phyloP scores from a whole-genome alignment of 2,113 vertebrate genomes.

The Gobius niger region DNA sequence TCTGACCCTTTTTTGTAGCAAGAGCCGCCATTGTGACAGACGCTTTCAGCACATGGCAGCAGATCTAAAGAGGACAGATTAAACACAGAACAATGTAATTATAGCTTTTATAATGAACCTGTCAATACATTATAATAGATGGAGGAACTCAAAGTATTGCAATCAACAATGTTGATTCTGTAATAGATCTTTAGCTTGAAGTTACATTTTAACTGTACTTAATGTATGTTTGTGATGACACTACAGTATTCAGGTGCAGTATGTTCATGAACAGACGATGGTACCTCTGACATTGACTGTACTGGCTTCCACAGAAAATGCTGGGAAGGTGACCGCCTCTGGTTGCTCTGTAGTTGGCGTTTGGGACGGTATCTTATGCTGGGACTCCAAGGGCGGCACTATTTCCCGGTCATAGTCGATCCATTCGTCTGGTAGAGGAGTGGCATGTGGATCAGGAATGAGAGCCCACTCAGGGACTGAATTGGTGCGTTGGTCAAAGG shows the following conservation, averaged over 20 bases:
- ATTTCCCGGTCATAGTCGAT: conserved; percentile 33
- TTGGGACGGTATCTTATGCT: conserved; percentile 5
- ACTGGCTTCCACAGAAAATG: conserved; percentile 37
- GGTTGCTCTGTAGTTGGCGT: conserved; percentile 35
- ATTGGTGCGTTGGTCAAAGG: conserved; percentile 24
- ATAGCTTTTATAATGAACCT: background rate
- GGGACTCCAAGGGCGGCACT: conserved; percentile 19
- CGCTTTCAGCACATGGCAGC: conserved; percentile 75
- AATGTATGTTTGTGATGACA: too few species aligned
- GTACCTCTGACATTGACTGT: conserved; percentile 62
- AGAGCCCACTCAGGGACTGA: conserved; percentile 36
- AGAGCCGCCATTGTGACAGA: conserved; percentile 86
- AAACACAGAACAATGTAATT: background rate
- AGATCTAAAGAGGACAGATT: conserved; percentile 68
- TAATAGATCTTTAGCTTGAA: too few species aligned
- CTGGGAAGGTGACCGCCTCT: conserved; percentile 3
- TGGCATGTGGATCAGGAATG: conserved; percentile 32
- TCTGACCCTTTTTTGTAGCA: conserved; percentile 79
- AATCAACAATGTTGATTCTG: too few species aligned
- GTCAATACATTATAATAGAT: background rate
- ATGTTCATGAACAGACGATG: background rate
- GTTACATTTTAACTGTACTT: too few species aligned
- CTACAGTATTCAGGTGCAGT: background rate
- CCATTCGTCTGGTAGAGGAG: conserved; percentile 14
- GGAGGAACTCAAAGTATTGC: too few species aligned